Percentiles rank a stretch among this genome's conserved stretches.
phyloP scores from a whole-genome alignment of 2,797 vertebrate genomes.

The Lophius americanus region DNA sequence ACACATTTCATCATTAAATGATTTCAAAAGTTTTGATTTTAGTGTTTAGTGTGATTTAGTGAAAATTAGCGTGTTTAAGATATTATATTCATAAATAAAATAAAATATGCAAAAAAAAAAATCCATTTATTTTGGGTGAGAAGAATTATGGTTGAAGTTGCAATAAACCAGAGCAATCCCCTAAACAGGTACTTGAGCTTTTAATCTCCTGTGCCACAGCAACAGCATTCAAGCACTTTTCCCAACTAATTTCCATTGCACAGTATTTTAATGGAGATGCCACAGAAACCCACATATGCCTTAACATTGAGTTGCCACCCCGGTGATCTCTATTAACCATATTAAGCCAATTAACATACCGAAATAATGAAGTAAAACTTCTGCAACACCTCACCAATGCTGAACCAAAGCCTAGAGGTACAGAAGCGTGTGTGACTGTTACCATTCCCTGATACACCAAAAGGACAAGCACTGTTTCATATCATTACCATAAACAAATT shows the following conservation, averaged over 20 bases:
- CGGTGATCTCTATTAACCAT: slow-evolving; percentile 71
- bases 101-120: no score
- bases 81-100: no score
- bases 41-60: no score
- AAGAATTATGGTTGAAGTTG: background rate
- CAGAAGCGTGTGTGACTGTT: slow-evolving; percentile 68
- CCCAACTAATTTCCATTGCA: slow-evolving; percentile 4
- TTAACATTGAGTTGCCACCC: slow-evolving; percentile 63
- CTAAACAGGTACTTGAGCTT: background rate
- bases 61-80: no score
- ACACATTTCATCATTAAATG: no score
- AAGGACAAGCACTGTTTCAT: slow-evolving; percentile 83
- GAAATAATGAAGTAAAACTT: slow-evolving; percentile 65
- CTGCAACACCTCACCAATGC: slow-evolving; percentile 56
- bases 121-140: no score
- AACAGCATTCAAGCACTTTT: background rate
- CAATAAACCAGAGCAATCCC: background rate
- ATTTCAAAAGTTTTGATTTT: no score
- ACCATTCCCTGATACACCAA: slow-evolving; percentile 77
- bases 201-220: background rate
- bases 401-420: slow-evolving; percentile 72
- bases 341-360: slow-evolving; percentile 79
- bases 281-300: slow-evolving; percentile 47
- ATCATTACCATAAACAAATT: slow-evolving; percentile 88
- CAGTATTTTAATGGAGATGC: slow-evolving; percentile 26